These are phyloP conservation scores for Malthinus seriepunctatus DNA, from an alignment of 2,888 invertebrate species.

Conservation along the genomic window DNA sequence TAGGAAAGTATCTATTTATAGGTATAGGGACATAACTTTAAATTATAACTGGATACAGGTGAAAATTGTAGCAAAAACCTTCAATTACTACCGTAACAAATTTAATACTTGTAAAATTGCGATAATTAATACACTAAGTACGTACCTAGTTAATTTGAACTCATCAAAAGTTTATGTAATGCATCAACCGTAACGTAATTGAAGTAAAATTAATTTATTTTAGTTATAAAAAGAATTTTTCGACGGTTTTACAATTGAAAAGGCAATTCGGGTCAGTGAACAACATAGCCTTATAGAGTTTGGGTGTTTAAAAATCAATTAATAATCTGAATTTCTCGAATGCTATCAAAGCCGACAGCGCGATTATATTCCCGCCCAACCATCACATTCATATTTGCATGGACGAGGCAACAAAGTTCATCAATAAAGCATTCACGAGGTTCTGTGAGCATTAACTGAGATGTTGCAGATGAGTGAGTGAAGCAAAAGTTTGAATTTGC, in stretches of 20 bases:
- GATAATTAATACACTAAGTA: too few species aligned
- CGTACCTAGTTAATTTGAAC: too few species aligned
- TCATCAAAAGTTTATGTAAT: too few species aligned
- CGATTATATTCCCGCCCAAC: constrained; percentile 14
- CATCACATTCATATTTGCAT: constrained; percentile 16
- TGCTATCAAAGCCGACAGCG: constrained; percentile 16
- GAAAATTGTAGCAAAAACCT: too few species aligned
- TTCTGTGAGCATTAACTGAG: constrained; percentile 17
- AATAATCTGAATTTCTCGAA: constrained; percentile 20
- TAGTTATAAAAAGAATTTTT: constrained; percentile 3
- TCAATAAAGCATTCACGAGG: constrained; percentile 22
- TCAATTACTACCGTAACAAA: too few species aligned
- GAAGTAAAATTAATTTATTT: constrained; percentile 1
- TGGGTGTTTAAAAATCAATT: constrained; percentile 24
- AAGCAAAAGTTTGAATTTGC: constrained; percentile 18
- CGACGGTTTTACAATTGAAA: constrained; percentile 15
- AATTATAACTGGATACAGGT: too few species aligned
- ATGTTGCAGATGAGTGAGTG: constrained; percentile 20
- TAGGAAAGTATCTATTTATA: too few species aligned
- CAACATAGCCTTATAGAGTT: constrained; percentile 5
- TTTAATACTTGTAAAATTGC: too few species aligned
- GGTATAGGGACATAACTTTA: too few species aligned
- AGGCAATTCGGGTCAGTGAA: constrained; percentile 18
- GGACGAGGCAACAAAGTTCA: constrained; percentile 17
- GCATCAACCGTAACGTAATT: background rate